Evolutionary conservation across 2,113 vertebrate genomes (phyloP), one percentile per base, ranked within the genome.

Genomic region (Calidris pygmaea): DNA sequence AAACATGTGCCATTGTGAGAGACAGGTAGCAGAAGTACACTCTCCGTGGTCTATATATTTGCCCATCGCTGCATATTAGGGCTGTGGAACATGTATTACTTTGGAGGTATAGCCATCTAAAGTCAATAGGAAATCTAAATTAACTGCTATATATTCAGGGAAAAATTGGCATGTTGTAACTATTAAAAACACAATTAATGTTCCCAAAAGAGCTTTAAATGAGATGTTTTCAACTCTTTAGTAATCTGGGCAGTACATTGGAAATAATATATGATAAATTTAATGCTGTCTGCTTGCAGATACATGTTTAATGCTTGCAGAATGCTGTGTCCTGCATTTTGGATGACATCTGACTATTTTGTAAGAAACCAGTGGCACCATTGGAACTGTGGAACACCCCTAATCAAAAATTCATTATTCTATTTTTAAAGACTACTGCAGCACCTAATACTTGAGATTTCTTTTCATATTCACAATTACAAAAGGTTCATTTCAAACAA

Each of bases 91-190:
- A 65, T 39, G 24, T 21, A 22, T 71, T 84, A 65, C 71, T 77
- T 95, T 60, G 23, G 58, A 85, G 30, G 52, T 48, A 87, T 24
- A 85, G 65, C 48, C 93, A 95, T 85, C 70, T 94, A 26, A 81
- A 90, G 39, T 78, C 80, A 75, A 43, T 85, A 79, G 53, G 45
- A 95, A 93, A 91, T 91, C 91, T 78, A 92, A 96, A 96, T 94
- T 60, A 79, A 24, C 74, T 94, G 39, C 29, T 89, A 62, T 78
- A 41, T 74, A 79, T 89, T 95, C 76, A 90, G 5, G 1, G 55
- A 32, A 94, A 96, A 94, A 86, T 52, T 87, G 78, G n/a, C 50
- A 97, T 77, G 87, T 76, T 6, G 2, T 47, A 91, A 89, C 81
- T 83, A 80, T 87, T 73, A 95, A 95, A 96, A 92, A 86, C 1